Conservation (phyloP, 1,140 invertebrate species). For the Caenorhabditis brenneri region DNA sequence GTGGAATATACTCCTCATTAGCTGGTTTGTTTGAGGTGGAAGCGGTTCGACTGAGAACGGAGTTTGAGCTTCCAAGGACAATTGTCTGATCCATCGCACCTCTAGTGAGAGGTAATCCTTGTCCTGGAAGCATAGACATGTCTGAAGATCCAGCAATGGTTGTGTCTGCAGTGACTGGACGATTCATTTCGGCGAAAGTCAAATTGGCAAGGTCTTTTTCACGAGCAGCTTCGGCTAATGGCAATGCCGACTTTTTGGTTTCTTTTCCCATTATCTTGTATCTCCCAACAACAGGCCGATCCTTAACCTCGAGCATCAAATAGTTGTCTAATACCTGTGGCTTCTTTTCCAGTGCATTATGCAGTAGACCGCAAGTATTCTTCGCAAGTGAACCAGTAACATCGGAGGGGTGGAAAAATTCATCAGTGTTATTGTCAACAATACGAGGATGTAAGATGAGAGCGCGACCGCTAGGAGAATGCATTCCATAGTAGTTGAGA, state of each 20-base stretch:
- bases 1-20: neutral
- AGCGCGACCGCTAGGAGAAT: neutral
- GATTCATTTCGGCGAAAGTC: neutral
- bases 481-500: conserved; percentile 6
- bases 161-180: neutral
- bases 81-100: neutral
- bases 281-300: conserved; percentile 9
- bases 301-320: conserved; percentile 39
- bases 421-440: neutral
- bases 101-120: neutral
- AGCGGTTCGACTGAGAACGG: neutral
- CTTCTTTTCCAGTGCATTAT: neutral
- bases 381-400: neutral
- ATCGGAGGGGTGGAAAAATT: neutral
- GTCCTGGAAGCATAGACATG: conserved; percentile 23
- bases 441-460: neutral
- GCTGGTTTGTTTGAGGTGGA: neutral
- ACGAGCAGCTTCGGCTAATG: neutral
- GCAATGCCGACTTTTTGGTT: neutral
- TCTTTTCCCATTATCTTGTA: conserved; percentile 16
- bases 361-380: neutral
- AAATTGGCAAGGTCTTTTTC: conserved; percentile 15
- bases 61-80: neutral
- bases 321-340: neutral
- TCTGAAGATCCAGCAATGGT: neutral